Conservation (phyloP, 2,888 invertebrate species). For the Trissolcus japonicus region DNA sequence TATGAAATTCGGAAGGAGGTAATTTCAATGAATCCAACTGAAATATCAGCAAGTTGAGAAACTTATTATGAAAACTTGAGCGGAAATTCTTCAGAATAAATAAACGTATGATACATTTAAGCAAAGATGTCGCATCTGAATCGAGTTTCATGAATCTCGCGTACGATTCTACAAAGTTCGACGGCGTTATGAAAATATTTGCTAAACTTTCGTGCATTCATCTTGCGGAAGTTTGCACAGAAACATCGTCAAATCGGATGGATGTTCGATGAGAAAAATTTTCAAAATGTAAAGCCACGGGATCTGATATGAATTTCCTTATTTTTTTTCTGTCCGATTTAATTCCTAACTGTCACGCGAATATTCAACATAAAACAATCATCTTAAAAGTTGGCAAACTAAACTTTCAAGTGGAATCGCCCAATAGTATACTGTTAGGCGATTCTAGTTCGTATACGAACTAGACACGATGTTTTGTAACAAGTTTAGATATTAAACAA, state of each 20-base stretch:
- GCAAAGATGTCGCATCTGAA: constrained; percentile 17
- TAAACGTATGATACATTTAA: background rate
- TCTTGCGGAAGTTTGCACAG: constrained; percentile 29
- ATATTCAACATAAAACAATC: constrained; percentile 5
- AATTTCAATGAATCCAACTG: background rate
- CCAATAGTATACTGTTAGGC: background rate
- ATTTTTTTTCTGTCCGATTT: background rate
- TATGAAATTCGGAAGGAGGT: no score
- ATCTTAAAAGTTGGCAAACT: constrained; percentile 17
- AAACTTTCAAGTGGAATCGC: constrained; percentile 27
- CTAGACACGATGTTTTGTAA: constrained; percentile 22
- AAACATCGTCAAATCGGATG: constrained; percentile 17
- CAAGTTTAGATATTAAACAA: constrained; percentile 38
- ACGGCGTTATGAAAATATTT: constrained; percentile 34
- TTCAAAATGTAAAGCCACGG: no score
- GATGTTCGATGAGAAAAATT: constrained; percentile 15
- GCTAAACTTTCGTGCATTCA: constrained; percentile 29
- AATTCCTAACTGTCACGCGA: background rate
- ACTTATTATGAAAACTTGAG: constrained; percentile 2
- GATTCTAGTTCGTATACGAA: no score
- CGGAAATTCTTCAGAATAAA: constrained; percentile 4
- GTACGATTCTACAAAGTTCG: constrained; percentile 26
- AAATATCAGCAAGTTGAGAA: background rate
- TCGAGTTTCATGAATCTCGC: constrained; percentile 36
- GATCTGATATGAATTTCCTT: no score